Evolutionary conservation across 2,888 invertebrate genomes (phyloP), one percentile per base, ranked within the genome.

Genomic region (Eubasilissa splendida): DNA sequence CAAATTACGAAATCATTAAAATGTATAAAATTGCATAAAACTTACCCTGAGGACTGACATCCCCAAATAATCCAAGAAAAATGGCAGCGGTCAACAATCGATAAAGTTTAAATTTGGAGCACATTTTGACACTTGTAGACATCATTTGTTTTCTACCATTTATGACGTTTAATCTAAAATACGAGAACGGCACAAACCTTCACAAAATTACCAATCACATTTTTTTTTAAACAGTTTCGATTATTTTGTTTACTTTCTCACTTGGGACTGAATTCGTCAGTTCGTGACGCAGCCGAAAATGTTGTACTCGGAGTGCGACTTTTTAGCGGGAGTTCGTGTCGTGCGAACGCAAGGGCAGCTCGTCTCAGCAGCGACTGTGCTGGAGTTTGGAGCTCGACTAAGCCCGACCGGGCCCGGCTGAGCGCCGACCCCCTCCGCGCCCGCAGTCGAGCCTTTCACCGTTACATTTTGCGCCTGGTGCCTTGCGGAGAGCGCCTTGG

Each of bases 51-150:
- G 68, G 50, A 5, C 68, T 68, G n/a, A 68, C 68, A 52, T 68
- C 50, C 50, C 50, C 68, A 50, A 68, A 42, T 68, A 68, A 68
- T 68, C 68, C 68, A 68, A 68, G 50, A 68, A 68, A 68, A 33
- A 50, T 50, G 68, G 14, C 68, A 68, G 68, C 68, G 50, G 50
- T 50, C 68, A 68, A 42, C 14, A 68, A 52, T 14, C 68, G 68
- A 14, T 11, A 68, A 68, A 68, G 68, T 68, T 68, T 68, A 68
- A 68, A 68, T 50, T 68, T 50, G 50, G 33, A 42, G 50, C 68
- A 68, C 68, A 68, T 68, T 68, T 68, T 68, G 68, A 50, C 68
- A 68, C 68, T 14, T 63, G 63, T 33, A 50, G 68, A 68, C 68
- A 68, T 68, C 50, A n/a, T 50, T 14, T 50, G 68, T 68, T 50